Percentiles rank a stretch among this genome's conserved stretches.
phyloP scores from a whole-genome alignment of 2,888 invertebrate species.

The Ceramica pisi region DNA sequence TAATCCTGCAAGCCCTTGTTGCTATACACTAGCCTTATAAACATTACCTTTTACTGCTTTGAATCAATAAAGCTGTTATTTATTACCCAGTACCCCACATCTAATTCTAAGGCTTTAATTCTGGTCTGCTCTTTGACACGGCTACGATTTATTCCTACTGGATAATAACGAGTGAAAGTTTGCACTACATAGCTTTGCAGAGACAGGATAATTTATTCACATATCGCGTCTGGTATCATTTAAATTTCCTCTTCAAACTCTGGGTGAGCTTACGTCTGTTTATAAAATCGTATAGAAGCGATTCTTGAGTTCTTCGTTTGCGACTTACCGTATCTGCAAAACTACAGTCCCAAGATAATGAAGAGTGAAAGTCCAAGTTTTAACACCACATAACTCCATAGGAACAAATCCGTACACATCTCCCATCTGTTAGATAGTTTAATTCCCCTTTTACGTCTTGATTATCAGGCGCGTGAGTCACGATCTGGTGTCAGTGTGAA shows the following conservation, averaged over 20 bases:
- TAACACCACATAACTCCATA: slow-evolving; percentile 63
- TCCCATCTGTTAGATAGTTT: slow-evolving; percentile 69
- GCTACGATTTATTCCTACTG: slow-evolving; percentile 24
- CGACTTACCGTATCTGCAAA: neutral
- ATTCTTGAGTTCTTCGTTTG: neutral
- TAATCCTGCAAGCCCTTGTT: slow-evolving; percentile 43
- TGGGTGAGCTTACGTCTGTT: neutral
- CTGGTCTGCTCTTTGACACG: slow-evolving; percentile 39
- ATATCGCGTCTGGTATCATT: neutral
- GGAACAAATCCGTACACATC: slow-evolving; percentile 63
- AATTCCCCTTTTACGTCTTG: slow-evolving; percentile 70
- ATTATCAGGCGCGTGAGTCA: slow-evolving; percentile 73
- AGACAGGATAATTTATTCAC: neutral
- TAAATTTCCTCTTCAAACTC: neutral
- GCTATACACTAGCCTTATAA: slow-evolving; percentile 21
- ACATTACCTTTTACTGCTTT: slow-evolving; percentile 44
- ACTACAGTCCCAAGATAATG: slow-evolving; percentile 18
- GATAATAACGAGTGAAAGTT: slow-evolving; percentile 38
- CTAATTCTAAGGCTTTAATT: slow-evolving; percentile 33
- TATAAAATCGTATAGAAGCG: neutral
- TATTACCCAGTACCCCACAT: slow-evolving; percentile 31
- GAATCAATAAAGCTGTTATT: slow-evolving; percentile 49
- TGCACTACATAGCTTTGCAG: slow-evolving; percentile 22
- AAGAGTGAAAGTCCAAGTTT: slow-evolving; percentile 68
- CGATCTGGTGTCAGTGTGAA: slow-evolving; percentile 70